phyloP scores from a whole-genome alignment of 2,888 invertebrate species.

The Lycophotia porphyrea region DNA sequence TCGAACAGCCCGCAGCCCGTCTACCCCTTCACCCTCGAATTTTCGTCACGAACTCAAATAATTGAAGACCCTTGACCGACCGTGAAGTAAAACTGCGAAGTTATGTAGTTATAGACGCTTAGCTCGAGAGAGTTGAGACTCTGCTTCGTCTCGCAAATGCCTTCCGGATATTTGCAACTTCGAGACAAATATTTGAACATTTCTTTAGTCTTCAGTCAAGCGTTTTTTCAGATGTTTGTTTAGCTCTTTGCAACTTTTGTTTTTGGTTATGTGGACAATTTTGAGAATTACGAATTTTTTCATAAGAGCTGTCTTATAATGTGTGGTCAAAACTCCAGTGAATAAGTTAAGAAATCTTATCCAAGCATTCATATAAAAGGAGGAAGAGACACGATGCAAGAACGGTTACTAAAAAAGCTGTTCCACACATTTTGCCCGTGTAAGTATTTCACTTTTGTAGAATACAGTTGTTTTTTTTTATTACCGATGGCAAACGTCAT shows the following conservation, averaged over 20 bases:
- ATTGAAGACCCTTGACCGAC: constrained; percentile 23
- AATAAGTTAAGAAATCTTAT: too few relatives aligned
- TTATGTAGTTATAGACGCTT: not conserved
- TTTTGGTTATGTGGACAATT: not conserved
- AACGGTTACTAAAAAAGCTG: too few relatives aligned
- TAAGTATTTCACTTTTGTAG: too few relatives aligned
- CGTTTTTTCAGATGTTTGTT: constrained; percentile 5
- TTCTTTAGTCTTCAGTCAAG: not conserved
- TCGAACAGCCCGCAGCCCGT: too few relatives aligned
- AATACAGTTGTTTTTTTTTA: too few relatives aligned
- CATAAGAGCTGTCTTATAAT: too few relatives aligned
- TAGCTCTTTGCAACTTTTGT: not conserved
- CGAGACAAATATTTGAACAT: constrained; percentile 20
- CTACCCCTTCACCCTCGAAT: not conserved
- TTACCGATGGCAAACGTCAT: too few relatives aligned
- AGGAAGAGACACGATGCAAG: too few relatives aligned
- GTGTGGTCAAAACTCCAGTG: too few relatives aligned
- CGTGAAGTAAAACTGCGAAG: not conserved
- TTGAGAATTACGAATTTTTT: not conserved
- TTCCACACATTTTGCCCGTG: too few relatives aligned
- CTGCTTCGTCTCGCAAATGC: constrained; percentile 5
- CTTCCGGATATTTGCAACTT: constrained; percentile 29
- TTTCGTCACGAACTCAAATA: constrained; percentile 25
- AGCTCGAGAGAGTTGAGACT: not conserved
- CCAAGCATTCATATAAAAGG: too few relatives aligned